Percentiles rank a stretch among this genome's conserved stretches.
phyloP scores from a whole-genome alignment of 2,113 vertebrate species.

The Butorides virescens region DNA sequence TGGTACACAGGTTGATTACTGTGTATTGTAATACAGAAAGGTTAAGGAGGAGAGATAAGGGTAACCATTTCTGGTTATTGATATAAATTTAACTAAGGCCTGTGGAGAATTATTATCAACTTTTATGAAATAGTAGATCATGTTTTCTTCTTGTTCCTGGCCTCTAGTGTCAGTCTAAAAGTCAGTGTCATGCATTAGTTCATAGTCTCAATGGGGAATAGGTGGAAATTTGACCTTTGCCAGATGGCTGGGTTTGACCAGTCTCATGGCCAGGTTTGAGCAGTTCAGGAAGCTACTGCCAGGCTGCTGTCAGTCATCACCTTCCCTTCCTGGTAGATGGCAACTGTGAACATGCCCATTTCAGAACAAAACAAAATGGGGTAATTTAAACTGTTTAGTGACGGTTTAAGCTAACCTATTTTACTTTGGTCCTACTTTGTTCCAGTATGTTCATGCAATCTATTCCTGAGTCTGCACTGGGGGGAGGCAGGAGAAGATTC shows the following conservation, averaged over 20 bases:
- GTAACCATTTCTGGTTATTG: background rate
- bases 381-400: background rate
- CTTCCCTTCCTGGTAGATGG: background rate
- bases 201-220: background rate
- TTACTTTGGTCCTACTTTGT: conserved; percentile 7
- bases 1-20: background rate
- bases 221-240: background rate
- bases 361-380: conserved; percentile 22
- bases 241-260: background rate
- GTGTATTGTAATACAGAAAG: background rate
- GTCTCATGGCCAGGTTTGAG: background rate
- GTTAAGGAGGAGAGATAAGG: background rate
- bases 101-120: background rate
- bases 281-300: background rate
- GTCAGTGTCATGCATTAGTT: background rate
- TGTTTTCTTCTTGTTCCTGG: background rate
- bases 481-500: background rate
- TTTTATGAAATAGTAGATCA: background rate
- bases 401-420: background rate
- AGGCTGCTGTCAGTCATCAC: background rate
- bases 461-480: background rate
- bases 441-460: background rate
- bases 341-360: background rate
- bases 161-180: background rate
- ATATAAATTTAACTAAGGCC: background rate